phyloP scores from a whole-genome alignment of 2,113 vertebrate genomes.

The Mustela lutreola region DNA sequence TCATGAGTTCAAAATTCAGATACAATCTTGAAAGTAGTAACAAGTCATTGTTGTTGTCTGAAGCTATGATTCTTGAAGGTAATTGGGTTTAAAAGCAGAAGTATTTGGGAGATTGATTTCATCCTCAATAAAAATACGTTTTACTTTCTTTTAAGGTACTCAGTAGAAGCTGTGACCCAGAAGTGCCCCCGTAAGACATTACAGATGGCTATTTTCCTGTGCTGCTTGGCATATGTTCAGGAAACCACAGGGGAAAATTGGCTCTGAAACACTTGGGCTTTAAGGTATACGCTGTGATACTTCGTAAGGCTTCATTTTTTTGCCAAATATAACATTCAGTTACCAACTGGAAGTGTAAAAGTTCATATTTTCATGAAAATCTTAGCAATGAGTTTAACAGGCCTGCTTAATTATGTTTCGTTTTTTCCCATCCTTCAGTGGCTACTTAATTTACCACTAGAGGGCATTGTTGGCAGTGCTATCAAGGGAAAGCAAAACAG shows the following conservation, averaged over 20 bases:
- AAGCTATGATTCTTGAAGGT: slow-evolving; percentile 37
- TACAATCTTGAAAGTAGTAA: slow-evolving; percentile 46
- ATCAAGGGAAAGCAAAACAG: slow-evolving; percentile 20
- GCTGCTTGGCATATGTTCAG: slow-evolving; percentile 72
- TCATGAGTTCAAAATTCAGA: slow-evolving; percentile 70
- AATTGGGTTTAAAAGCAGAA: slow-evolving; percentile 54
- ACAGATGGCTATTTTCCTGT: slow-evolving; percentile 71
- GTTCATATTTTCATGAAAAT: slow-evolving; percentile 61
- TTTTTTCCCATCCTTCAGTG: not conserved
- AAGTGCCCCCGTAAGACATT: slow-evolving; percentile 67
- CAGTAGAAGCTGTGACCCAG: slow-evolving; percentile 75
- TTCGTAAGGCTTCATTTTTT: slow-evolving; percentile 70
- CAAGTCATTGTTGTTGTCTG: slow-evolving; percentile 57
- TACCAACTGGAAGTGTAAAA: slow-evolving; percentile 70
- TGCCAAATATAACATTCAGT: slow-evolving; percentile 79
- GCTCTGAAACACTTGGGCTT: slow-evolving; percentile 66
- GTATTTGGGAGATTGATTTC: not conserved
- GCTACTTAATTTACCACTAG: slow-evolving; percentile 7
- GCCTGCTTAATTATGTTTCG: not conserved
- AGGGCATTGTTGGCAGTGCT: slow-evolving; percentile 54
- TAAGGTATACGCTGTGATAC: slow-evolving; percentile 71
- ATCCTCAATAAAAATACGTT: slow-evolving; percentile 28
- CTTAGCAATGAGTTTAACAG: not conserved
- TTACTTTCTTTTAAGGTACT: slow-evolving; percentile 62
- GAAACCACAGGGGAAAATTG: slow-evolving; percentile 79